phyloP scores from a whole-genome alignment of 2,888 invertebrate genomes.

The Agonopterix heracliana region DNA sequence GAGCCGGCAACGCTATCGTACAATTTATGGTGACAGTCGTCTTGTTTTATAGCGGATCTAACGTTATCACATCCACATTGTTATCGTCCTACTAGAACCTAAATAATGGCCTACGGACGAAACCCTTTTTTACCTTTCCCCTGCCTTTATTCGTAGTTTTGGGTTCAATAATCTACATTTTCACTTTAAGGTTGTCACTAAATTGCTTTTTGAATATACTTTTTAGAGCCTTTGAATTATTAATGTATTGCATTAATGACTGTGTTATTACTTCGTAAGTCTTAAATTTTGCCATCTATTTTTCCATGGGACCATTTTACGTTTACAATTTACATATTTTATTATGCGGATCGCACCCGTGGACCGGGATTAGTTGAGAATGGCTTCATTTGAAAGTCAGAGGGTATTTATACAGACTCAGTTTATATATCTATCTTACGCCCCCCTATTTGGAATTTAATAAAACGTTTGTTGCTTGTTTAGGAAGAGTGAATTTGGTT shows the following conservation, averaged over 20 bases:
- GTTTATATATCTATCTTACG: conserved; percentile 11
- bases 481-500: not conserved
- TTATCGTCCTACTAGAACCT: not conserved
- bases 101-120: not conserved
- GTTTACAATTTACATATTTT: conserved; percentile 4
- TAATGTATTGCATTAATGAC: not conserved
- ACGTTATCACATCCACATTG: conserved; percentile 14
- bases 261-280: conserved; percentile 1
- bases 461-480: conserved; percentile 17
- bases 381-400: conserved; percentile 8
- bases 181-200: not conserved
- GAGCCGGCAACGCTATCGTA: conserved; percentile 12
- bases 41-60: conserved; percentile 16
- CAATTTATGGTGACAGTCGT: conserved; percentile 19
- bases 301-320: not conserved
- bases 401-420: conserved; percentile 2
- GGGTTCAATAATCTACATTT: not conserved
- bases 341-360: conserved; percentile 5
- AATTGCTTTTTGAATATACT: not conserved
- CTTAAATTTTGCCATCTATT: not conserved
- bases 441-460: conserved; percentile 23
- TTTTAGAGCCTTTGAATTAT: not conserved
- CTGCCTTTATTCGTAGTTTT: not conserved
- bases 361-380: conserved; percentile 7
- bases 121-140: not conserved